These are phyloP conservation scores for Campylomormyrus tamandua DNA, from an alignment of 2,113 vertebrate genomes.

Conservation along the genomic window DNA sequence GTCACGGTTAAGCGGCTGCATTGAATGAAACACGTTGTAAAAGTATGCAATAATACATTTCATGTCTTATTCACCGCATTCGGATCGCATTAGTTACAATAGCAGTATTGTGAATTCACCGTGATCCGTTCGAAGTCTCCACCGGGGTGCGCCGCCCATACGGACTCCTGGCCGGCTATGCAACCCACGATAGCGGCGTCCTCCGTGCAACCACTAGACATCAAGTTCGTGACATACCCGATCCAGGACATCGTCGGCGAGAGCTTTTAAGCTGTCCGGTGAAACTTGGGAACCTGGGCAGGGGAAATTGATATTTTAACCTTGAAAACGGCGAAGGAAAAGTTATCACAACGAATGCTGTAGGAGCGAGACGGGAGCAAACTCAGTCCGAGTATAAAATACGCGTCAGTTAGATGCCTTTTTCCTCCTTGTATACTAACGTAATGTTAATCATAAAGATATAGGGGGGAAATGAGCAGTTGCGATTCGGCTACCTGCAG, in stretches of 20 bases:
- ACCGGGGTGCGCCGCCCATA: constrained; percentile 42
- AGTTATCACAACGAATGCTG: background rate
- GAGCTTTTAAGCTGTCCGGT: background rate
- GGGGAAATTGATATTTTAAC: background rate
- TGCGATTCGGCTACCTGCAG: background rate
- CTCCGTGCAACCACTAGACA: constrained; percentile 48
- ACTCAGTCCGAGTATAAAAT: background rate
- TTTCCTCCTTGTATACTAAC: background rate
- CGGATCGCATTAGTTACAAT: background rate
- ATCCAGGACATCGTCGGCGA: constrained; percentile 47
- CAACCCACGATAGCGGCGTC: constrained; percentile 57
- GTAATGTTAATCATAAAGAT: background rate
- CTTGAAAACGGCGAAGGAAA: background rate
- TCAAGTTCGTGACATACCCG: constrained; percentile 50
- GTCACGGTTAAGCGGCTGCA: background rate
- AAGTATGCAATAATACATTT: background rate
- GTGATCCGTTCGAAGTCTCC: background rate
- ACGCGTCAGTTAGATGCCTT: background rate
- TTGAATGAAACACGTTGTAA: background rate
- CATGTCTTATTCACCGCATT: background rate
- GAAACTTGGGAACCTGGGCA: background rate
- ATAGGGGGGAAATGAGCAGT: background rate
- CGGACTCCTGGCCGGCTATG: constrained; percentile 42
- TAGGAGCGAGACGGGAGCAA: background rate
- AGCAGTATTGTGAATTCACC: background rate